Percentiles rank a stretch among this genome's conserved stretches.
These are phyloP conservation scores for Platichthys flesus DNA, from an alignment of 2,113 vertebrate genomes.

Conservation along the genomic window DNA sequence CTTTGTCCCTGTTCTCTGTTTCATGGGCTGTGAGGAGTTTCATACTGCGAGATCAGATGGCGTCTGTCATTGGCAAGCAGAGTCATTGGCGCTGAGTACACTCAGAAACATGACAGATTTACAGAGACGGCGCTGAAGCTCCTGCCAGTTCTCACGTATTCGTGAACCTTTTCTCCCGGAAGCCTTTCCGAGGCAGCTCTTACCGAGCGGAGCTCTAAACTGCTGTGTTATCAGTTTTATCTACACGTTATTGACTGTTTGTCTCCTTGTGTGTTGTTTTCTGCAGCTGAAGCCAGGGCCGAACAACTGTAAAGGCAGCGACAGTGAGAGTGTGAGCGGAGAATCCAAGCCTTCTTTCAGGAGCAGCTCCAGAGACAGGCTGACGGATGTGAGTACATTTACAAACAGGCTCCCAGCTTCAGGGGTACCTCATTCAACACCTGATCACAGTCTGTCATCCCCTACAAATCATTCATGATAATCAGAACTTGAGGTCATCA, in stretches of 20 bases:
- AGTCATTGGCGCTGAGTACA: slow-evolving; percentile 60
- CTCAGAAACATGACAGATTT: slow-evolving; percentile 73
- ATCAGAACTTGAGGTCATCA: background rate
- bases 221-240: slow-evolving; percentile 46
- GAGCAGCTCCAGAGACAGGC: slow-evolving; percentile 91
- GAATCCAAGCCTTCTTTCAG: slow-evolving; percentile 90
- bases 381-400: slow-evolving; percentile 91
- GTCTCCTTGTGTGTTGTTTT: slow-evolving; percentile 58
- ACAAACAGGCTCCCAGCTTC: background rate
- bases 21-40: slow-evolving; percentile 66
- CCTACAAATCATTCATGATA: background rate
- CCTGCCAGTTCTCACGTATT: slow-evolving; percentile 74
- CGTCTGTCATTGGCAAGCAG: slow-evolving; percentile 69
- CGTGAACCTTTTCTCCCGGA: slow-evolving; percentile 58
- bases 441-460: background rate
- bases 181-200: background rate
- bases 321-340: slow-evolving; percentile 90
- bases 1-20: slow-evolving; percentile 67
- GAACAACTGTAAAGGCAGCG: slow-evolving; percentile 92
- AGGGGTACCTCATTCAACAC: background rate
- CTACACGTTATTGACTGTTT: slow-evolving; percentile 49
- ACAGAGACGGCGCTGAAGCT: slow-evolving; percentile 53
- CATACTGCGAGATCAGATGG: slow-evolving; percentile 77
- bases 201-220: slow-evolving; percentile 18
- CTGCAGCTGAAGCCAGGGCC: slow-evolving; percentile 91